Evolutionary conservation across 2,113 vertebrate genomes (phyloP).

Genomic region (Genyomyrus donnyi): DNA sequence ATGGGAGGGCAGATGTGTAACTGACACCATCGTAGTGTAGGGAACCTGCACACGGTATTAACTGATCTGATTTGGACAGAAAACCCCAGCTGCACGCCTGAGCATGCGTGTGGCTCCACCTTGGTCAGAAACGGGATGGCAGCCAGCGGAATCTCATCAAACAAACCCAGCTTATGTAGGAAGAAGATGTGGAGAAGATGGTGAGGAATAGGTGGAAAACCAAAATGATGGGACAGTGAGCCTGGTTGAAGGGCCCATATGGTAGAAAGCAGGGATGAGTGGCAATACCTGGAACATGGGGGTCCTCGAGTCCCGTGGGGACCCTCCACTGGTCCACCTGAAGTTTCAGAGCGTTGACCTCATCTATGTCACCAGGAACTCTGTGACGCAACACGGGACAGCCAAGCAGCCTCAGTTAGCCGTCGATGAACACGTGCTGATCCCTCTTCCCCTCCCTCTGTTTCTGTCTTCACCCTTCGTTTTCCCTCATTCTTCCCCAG

Average conservation of each 20-base stretch:
- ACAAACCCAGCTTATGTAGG: neutral
- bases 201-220: neutral
- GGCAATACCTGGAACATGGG: slow-evolving; percentile 82
- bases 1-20: neutral
- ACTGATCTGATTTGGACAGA: neutral
- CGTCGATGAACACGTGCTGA: no score
- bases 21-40: neutral
- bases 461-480: neutral
- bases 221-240: neutral
- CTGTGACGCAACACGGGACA: slow-evolving; percentile 43
- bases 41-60: neutral
- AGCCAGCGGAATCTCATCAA: neutral
- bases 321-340: slow-evolving; percentile 98
- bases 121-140: no score
- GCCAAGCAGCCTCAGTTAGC: neutral
- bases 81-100: neutral
- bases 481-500: neutral
- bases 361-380: slow-evolving; percentile 94
- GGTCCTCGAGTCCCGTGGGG: slow-evolving; percentile 88
- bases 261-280: neutral
- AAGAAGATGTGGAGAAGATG: neutral
- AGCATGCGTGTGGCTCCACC: neutral
- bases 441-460: neutral
- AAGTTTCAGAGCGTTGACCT: slow-evolving; percentile 92
- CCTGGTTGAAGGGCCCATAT: neutral